Evolutionary conservation across 2,113 vertebrate genomes (phyloP), one percentile per base, ranked within the genome.

Genomic region (Phasianus colchicus): DNA sequence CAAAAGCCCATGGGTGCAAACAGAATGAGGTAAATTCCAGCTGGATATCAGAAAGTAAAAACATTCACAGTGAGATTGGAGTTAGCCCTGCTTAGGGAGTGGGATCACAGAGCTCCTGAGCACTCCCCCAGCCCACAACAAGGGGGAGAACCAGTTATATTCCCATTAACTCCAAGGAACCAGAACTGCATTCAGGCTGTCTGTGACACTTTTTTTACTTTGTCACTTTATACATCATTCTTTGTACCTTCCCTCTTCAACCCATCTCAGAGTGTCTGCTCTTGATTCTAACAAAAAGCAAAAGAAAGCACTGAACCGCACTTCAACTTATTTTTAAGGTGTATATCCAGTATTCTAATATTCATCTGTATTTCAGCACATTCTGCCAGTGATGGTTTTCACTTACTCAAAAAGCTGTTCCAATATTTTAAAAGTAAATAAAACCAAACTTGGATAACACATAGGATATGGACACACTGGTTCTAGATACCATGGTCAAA

Each of bases 391-490:
- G 36, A 75, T 25, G 42, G 9, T 67, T 88, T 85, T 90, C 60
- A 64, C 13, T 83, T 48, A 47, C 19, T 84, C 73, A 88, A 19
- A 74, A 91, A 76, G 70, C 17, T 40, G 6, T 38, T 91, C 43
- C 36, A 66, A 9, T 71, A 32, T 89, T 91, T 94, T 43, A 85
- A 47, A 93, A 79, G 60, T 38, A 94, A 92, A 90, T 54, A 70
- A 0, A 74, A 40, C 4, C 38, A 65, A 69, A 76, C 10, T 9
- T 54, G 17, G 38, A 14, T 47, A 76, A 43, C 22, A 67, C 47
- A n/a, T 1, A 63, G 60, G 30, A 70, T 50, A 42, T 4, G 19
- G 48, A 82, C 36, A 14, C n/a, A 38, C 22, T 32, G 50, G 13
- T 83, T 89, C 64, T 75, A 83, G 65, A 83, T 25, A 50, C 9